Conservation (phyloP, 2,113 vertebrate species). For the Erpornis zantholeuca region DNA sequence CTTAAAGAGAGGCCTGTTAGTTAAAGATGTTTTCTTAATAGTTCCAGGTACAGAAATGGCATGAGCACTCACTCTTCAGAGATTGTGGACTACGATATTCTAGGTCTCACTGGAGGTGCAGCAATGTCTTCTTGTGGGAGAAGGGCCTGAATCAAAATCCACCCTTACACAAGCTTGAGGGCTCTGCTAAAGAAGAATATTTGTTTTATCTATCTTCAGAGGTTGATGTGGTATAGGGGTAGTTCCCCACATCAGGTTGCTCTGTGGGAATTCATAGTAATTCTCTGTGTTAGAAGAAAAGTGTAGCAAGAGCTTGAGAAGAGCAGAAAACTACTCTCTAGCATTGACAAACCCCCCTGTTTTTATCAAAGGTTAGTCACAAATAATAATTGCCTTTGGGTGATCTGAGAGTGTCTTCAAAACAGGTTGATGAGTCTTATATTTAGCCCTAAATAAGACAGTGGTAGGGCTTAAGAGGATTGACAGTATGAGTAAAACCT, state of each 20-base stretch:
- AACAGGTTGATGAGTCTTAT: neutral
- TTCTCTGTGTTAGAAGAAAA: neutral
- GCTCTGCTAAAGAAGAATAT: neutral
- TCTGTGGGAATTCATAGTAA: neutral
- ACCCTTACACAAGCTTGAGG: neutral
- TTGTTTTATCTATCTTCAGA: neutral
- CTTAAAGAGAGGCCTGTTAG: neutral
- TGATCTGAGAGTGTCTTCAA: neutral
- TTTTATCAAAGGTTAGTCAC: neutral
- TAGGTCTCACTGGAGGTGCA: neutral
- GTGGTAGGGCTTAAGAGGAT: neutral
- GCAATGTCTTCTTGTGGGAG: neutral
- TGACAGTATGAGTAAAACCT: neutral
- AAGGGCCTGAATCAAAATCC: neutral
- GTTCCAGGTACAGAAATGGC: neutral
- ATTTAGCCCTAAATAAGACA: neutral
- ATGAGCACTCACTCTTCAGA: neutral
- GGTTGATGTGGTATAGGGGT: neutral
- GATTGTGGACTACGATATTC: accelerated
- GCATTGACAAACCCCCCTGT: accelerated
- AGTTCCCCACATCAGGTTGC: neutral
- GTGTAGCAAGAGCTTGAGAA: neutral
- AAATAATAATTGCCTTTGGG: neutral
- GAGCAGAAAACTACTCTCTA: neutral
- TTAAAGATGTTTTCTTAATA: neutral